Percentiles rank a stretch among this genome's conserved stretches.
Evolutionary conservation across 1,140 invertebrate species (phyloP).

Genomic region (Lepidurus packardi): DNA sequence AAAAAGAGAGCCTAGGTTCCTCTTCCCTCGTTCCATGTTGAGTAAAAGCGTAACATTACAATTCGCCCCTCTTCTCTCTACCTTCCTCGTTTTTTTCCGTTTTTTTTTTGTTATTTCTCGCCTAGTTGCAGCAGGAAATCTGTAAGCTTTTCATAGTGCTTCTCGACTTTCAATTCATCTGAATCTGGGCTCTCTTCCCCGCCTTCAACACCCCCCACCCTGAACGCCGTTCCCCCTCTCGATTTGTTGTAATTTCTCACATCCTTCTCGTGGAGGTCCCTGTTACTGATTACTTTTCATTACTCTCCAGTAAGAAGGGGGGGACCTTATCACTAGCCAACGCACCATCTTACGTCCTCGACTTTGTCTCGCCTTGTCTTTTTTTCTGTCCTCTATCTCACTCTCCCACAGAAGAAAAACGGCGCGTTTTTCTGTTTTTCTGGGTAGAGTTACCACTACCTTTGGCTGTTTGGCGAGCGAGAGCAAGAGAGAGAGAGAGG

Average conservation of each 20-base stretch:
- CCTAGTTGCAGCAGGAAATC: background rate
- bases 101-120: background rate
- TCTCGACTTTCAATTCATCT: slow-evolving; percentile 9
- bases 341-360: slow-evolving; percentile 4
- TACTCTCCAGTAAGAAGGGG: background rate
- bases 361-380: background rate
- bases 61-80: background rate
- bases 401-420: background rate
- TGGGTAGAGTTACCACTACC: too few species aligned
- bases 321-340: background rate
- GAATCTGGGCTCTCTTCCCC: background rate
- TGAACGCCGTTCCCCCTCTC: background rate
- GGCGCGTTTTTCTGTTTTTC: background rate
- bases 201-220: background rate
- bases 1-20: background rate
- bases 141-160: background rate
- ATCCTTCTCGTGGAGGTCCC: background rate
- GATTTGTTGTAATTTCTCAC: background rate
- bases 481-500: background rate
- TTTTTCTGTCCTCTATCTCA: background rate
- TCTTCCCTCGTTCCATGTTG: background rate
- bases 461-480: too few species aligned
- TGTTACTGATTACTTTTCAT: background rate
- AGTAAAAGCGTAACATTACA: slow-evolving; percentile 3
- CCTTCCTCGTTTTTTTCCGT: background rate